Conservation (phyloP, 2,888 invertebrate genomes). For the Mystacides longicornis region DNA sequence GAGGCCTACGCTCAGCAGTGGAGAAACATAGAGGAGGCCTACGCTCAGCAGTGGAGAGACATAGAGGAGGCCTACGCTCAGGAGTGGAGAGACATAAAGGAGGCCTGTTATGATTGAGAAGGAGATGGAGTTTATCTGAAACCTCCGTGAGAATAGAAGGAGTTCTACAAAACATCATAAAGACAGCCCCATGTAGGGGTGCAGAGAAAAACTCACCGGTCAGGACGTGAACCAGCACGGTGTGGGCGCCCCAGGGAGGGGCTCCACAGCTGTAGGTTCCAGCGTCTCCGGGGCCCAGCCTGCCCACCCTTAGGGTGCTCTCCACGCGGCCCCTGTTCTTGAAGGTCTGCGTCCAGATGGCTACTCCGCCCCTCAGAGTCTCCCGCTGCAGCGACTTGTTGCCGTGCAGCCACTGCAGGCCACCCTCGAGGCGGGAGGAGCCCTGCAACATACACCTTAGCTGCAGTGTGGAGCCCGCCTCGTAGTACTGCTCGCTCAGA, state of each 20-base stretch:
- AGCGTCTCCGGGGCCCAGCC: conserved; percentile 51
- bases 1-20: too few species aligned
- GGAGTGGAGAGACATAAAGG: too few species aligned
- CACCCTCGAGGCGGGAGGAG: conserved; percentile 40
- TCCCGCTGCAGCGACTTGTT: conserved; percentile 44
- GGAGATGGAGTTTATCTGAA: too few species aligned
- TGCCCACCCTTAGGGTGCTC: conserved; percentile 42
- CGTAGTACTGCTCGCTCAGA: conserved; percentile 59
- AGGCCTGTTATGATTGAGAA: too few species aligned
- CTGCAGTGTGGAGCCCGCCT: conserved; percentile 61
- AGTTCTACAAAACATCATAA: too few species aligned
- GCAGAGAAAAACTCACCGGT: conserved; percentile 55
- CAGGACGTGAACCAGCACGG: conserved; percentile 61
- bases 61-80: too few species aligned
- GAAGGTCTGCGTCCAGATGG: conserved; percentile 46
- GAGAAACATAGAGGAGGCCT: too few species aligned
- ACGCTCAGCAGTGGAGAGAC: too few species aligned
- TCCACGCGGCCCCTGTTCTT: conserved; percentile 40
- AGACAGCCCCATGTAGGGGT: too few species aligned
- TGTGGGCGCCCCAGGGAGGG: conserved; percentile 57
- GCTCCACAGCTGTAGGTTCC: conserved; percentile 67
- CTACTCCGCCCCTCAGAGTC: conserved; percentile 57
- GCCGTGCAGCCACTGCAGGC: conserved; percentile 59
- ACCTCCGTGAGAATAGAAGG: too few species aligned
- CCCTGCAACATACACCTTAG: conserved; percentile 52